These are phyloP conservation scores for Rhagoletis pomonella DNA, from an alignment of 1,140 invertebrate species.

Conservation along the genomic window DNA sequence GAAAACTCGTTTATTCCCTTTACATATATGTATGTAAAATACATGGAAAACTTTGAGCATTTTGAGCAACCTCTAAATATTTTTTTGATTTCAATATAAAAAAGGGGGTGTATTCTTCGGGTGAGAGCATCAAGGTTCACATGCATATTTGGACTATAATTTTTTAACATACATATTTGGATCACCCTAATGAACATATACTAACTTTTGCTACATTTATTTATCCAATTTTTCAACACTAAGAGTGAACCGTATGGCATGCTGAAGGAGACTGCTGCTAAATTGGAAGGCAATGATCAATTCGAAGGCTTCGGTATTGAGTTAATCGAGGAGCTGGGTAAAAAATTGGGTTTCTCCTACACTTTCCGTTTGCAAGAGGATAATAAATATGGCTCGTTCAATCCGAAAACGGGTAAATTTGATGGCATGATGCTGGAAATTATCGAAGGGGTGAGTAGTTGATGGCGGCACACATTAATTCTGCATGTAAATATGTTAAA, in stretches of 20 bases:
- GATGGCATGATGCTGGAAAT: constrained; percentile 92
- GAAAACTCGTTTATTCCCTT: too few species aligned
- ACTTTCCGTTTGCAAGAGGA: constrained; percentile 86
- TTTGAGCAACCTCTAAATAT: too few species aligned
- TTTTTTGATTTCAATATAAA: too few species aligned
- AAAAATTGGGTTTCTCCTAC: constrained; percentile 90
- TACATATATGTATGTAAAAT: too few species aligned
- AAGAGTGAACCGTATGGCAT: constrained; percentile 91
- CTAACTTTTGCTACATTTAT: neutral
- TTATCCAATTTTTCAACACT: constrained; percentile 57
- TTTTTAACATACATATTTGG: too few species aligned
- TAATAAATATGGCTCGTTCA: constrained; percentile 82
- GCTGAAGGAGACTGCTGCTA: constrained; percentile 83
- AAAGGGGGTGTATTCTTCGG: too few species aligned
- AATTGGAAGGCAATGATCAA: constrained; percentile 85
- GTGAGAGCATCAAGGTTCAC: too few species aligned
- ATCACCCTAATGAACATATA: neutral
- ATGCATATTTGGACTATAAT: too few species aligned
- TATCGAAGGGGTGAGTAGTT: constrained; percentile 79
- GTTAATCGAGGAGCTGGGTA: constrained; percentile 84
- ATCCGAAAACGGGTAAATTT: constrained; percentile 83
- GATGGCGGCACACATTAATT: neutral
- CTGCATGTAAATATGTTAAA: neutral
- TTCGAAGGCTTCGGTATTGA: constrained; percentile 90
- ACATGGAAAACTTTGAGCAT: too few species aligned